A percentile compares a stretch with the other conserved stretches of the same genome.
These are phyloP conservation scores for Capitulum mitella DNA, from an alignment of 2,888 invertebrate genomes.

Conservation along the genomic window DNA sequence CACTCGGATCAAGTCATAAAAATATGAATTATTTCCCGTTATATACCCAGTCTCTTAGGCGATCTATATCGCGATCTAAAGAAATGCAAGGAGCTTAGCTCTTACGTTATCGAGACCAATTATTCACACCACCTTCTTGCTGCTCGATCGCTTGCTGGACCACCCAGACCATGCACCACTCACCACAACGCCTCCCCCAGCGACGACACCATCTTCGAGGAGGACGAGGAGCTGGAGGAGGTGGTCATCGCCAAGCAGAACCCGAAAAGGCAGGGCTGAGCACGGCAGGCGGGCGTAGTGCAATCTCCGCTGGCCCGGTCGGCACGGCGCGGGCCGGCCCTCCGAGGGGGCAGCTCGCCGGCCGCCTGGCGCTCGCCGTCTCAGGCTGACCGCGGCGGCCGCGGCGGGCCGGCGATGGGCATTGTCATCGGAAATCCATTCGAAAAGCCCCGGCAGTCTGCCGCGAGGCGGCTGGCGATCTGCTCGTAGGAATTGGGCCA, in stretches of 20 bases:
- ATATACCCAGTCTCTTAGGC: too few species aligned
- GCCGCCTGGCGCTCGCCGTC: too few species aligned
- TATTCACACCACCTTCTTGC: too few species aligned
- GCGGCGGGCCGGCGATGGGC: not conserved
- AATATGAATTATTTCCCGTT: too few species aligned
- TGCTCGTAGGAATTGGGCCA: too few species aligned
- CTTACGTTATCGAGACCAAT: too few species aligned
- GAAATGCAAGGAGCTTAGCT: too few species aligned
- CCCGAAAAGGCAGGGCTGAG: not conserved
- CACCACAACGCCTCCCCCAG: not conserved
- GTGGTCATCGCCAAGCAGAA: not conserved
- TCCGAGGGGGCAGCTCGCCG: too few species aligned
- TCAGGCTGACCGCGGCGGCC: not conserved
- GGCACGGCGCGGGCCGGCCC: too few species aligned
- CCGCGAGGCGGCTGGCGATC: not conserved
- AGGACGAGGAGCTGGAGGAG: not conserved
- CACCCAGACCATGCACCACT: not conserved
- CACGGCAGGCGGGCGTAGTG: not conserved
- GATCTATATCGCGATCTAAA: too few species aligned
- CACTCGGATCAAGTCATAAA: too few species aligned
- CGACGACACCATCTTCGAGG: conserved; percentile 18
- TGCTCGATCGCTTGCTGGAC: not conserved
- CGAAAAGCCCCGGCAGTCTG: not conserved
- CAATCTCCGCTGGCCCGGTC: not conserved
- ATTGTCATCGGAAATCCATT: not conserved